phyloP scores from a whole-genome alignment of 2,797 vertebrate genomes.

The Enteromius argenteus region DNA sequence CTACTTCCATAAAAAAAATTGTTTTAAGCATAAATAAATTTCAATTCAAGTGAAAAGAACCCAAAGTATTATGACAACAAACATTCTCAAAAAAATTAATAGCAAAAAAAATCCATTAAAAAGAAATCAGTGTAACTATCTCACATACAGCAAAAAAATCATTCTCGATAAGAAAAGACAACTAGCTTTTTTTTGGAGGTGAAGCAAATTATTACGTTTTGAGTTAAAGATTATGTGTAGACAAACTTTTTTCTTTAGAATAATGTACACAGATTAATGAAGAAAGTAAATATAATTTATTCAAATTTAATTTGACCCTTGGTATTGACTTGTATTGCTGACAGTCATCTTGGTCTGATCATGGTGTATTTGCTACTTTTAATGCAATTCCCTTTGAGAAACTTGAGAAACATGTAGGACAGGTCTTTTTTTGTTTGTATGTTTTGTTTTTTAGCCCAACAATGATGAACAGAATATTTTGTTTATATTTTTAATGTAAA shows the following conservation, averaged over 20 bases:
- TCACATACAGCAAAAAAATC: not conserved
- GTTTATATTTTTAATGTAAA: not conserved
- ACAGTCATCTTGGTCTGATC: not conserved
- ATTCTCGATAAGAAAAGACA: not conserved
- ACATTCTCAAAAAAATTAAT: not conserved
- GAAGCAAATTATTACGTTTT: not conserved
- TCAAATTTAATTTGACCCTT: not conserved
- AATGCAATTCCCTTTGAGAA: not conserved
- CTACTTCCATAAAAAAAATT: not conserved
- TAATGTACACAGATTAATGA: not conserved
- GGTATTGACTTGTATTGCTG: not conserved
- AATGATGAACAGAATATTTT: not conserved
- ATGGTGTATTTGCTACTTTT: conserved; percentile 12
- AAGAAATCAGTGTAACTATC: not conserved
- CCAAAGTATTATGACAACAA: not conserved
- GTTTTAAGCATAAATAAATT: not conserved
- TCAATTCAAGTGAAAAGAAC: not conserved
- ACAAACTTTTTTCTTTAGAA: conserved; percentile 21
- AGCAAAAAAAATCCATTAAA: not conserved
- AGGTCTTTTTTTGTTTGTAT: not conserved
- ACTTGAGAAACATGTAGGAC: not conserved
- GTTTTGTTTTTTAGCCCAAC: not conserved
- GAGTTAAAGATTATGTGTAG: not conserved
- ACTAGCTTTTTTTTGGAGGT: not conserved
- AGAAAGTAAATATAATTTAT: not conserved